A percentile compares a stretch with the other conserved stretches of the same genome.
Conservation (phyloP, 2,113 vertebrate genomes). For the Lepisosteus osseus region DNA sequence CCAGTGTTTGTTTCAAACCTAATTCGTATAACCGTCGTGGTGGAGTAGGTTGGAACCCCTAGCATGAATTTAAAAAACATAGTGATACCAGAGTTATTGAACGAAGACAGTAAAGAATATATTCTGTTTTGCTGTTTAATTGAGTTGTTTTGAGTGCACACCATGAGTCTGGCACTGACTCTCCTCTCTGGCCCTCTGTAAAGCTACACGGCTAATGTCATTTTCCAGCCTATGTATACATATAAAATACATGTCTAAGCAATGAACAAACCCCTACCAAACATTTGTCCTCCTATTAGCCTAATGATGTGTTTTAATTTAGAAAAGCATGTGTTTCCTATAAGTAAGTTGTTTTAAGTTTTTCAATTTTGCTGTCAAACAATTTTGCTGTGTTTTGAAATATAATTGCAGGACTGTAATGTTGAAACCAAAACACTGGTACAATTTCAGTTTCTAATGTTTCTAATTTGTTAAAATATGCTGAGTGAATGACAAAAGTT, state of each 20-base stretch:
- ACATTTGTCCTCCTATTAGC: slow-evolving; percentile 53
- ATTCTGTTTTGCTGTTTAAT: slow-evolving; percentile 68
- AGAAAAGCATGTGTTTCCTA: slow-evolving; percentile 69
- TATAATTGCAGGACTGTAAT: slow-evolving; percentile 62
- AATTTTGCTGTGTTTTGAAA: slow-evolving; percentile 68
- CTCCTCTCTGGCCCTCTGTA: slow-evolving; percentile 45
- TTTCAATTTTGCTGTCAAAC: slow-evolving; percentile 67
- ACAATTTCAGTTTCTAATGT: slow-evolving; percentile 64
- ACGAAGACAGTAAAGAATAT: slow-evolving; percentile 51
- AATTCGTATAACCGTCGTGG: slow-evolving; percentile 58
- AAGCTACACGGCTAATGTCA: slow-evolving; percentile 60
- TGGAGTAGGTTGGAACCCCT: slow-evolving; percentile 42
- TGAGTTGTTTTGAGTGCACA: slow-evolving; percentile 68
- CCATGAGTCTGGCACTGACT: slow-evolving; percentile 48
- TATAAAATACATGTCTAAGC: slow-evolving; percentile 43
- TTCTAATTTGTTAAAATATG: slow-evolving; percentile 74
- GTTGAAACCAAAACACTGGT: slow-evolving; percentile 67
- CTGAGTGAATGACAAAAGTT: slow-evolving; percentile 64
- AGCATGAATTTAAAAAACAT: slow-evolving; percentile 59
- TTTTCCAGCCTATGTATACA: slow-evolving; percentile 40
- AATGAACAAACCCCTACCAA: slow-evolving; percentile 48
- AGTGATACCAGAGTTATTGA: slow-evolving; percentile 53
- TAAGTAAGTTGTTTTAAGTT: slow-evolving; percentile 71
- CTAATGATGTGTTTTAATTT: slow-evolving; percentile 68
- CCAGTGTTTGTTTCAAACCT: slow-evolving; percentile 55